Evolutionary conservation across 2,888 invertebrate species (phyloP), one percentile per base, ranked within the genome.

Genomic region (Melanchra persicariae): DNA sequence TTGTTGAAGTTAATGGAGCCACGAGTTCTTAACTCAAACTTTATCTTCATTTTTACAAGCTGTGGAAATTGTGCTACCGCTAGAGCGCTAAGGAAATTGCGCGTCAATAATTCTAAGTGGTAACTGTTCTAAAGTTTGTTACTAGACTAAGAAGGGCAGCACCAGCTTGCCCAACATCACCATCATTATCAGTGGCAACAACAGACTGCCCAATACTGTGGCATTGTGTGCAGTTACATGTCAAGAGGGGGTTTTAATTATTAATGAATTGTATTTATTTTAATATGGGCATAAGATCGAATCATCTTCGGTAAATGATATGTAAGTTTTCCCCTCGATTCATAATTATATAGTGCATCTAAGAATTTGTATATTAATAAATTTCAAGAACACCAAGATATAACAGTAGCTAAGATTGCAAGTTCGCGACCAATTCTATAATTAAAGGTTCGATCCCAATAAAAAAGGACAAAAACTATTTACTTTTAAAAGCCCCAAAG

Each of bases 401-500:
- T 9, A 47, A n/a, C 49, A 49, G 10, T 19, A n/a, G 9, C 12
- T n/a, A 30, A 19, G 30, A 2, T 54, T 30, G 9, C 19, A 52
- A 34, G 17, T 43, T 54, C 26, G 15, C 8, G 22, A 74, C n/a
- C 24, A 34, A 26, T 51, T 26, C n/a, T n/a, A n/a, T n/a, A n/a
- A 57, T 40, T 49, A 59, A 26, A 77, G 15, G 40, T n/a, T 5
- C 12, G 52, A 54, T 59, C 12, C 19, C 12, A 70, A 70, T 64
- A 57, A 19, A 24, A 47, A 55, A 51, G 2, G 51, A 61, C 22
- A 52, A 24, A 52, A 60, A 65, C 78, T 59, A 73, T 79, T 61
- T 66, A 49, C 57, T 66, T 62, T 52, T 72, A 59, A 62, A 77
- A 74, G 62, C 64, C 22, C 30, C 45, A 43, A 61, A 69, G 70